Evolutionary conservation across 1,140 invertebrate genomes (phyloP).

Genomic region (Artemia franciscana): DNA sequence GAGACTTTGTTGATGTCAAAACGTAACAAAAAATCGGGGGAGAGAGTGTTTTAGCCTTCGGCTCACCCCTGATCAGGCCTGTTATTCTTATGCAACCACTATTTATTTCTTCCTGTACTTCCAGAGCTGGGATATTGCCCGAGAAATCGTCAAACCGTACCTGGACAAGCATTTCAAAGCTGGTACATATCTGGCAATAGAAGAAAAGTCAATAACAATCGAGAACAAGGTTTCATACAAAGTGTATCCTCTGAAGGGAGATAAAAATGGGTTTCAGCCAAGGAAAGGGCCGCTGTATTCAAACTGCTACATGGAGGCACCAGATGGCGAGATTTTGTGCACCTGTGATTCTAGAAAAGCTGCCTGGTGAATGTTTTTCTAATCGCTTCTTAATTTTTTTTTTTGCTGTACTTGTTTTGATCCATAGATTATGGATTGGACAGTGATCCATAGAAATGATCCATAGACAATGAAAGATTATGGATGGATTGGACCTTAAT

Average conservation of each 20-base stretch:
- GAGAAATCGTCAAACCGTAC: neutral
- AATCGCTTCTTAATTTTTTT: neutral
- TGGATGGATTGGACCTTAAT: too few relatives aligned
- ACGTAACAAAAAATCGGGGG: too few relatives aligned
- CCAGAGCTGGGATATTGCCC: neutral
- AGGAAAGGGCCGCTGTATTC: slow-evolving; percentile 44
- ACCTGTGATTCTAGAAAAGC: slow-evolving; percentile 60
- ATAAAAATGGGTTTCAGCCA: slow-evolving; percentile 19
- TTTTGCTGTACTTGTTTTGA: neutral
- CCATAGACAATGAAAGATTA: too few relatives aligned
- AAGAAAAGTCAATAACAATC: too few relatives aligned
- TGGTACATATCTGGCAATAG: too few relatives aligned
- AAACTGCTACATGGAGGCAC: slow-evolving; percentile 50
- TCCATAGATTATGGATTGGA: too few relatives aligned
- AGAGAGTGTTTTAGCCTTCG: too few relatives aligned
- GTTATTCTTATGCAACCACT: neutral
- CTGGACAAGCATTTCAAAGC: neutral
- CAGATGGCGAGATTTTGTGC: slow-evolving; percentile 49
- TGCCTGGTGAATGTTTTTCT: slow-evolving; percentile 32
- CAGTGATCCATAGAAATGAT: too few relatives aligned
- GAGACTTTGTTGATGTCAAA: too few relatives aligned
- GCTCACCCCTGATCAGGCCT: too few relatives aligned
- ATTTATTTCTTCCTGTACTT: neutral
- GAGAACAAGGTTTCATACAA: neutral
- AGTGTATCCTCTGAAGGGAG: slow-evolving; percentile 1